A percentile compares a stretch with the other conserved stretches of the same genome.
Conservation (phyloP, 1,140 invertebrate genomes). For the Caenorhabditis tropicalis region DNA sequence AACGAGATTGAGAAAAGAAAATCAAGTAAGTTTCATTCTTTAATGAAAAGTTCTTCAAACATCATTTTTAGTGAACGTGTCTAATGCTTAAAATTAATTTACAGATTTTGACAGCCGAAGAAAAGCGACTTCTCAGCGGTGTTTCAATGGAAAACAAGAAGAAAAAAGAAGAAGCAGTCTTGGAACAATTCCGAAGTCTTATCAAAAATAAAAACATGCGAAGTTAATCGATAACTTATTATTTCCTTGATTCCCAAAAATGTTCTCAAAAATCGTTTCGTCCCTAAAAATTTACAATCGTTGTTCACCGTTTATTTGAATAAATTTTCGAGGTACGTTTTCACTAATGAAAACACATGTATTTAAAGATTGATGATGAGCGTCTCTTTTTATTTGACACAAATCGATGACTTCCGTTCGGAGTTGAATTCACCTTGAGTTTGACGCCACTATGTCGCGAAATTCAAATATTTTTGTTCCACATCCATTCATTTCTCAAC, state of each 20-base stretch:
- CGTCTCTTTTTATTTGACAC: not conserved
- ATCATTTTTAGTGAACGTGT: not conserved
- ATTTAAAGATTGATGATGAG: not conserved
- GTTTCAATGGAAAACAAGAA: conserved; percentile 96
- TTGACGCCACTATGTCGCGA: conserved; percentile 31
- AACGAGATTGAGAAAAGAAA: conserved; percentile 97
- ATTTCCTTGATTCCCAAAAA: not conserved
- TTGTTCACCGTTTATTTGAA: not conserved
- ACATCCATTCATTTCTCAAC: not conserved
- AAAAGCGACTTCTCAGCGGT: conserved; percentile 94
- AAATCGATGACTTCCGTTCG: conserved; percentile 31
- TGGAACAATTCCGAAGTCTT: conserved; percentile 82
- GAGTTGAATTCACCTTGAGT: conserved; percentile 14
- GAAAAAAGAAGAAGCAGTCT: conserved; percentile 92
- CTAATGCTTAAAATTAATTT: not conserved
- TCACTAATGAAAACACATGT: conserved; percentile 2
- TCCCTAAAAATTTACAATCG: not conserved
- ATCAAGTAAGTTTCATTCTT: conserved; percentile 74
- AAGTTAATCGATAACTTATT: not conserved
- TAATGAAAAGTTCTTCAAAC: not conserved
- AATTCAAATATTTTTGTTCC: conserved; percentile 38
- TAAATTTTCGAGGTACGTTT: not conserved
- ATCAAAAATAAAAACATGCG: conserved; percentile 54
- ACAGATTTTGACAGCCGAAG: conserved; percentile 98
- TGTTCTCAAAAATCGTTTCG: not conserved